These are phyloP conservation scores for Heliconius erato DNA, from an alignment of 2,888 invertebrate species.

Conservation along the genomic window DNA sequence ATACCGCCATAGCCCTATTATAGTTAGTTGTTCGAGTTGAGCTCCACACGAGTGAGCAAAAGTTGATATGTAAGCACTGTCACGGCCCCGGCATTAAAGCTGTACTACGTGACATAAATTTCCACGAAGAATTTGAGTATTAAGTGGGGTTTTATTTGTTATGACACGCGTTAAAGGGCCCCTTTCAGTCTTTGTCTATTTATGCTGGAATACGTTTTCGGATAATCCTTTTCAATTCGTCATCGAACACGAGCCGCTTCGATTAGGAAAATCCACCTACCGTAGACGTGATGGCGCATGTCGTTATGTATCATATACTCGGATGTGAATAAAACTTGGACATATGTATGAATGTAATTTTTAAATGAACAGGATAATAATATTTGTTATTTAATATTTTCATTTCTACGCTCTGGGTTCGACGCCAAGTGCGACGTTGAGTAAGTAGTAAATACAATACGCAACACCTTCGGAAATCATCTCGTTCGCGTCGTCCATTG, in stretches of 20 bases:
- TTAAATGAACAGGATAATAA: background rate
- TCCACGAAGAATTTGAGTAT: constrained; percentile 78
- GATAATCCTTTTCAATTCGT: constrained; percentile 51
- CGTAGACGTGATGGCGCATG: constrained; percentile 38
- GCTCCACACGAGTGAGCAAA: constrained; percentile 59
- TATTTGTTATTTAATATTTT: background rate
- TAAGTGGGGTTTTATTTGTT: constrained; percentile 84
- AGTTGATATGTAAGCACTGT: constrained; percentile 80
- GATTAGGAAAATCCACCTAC: constrained; percentile 42
- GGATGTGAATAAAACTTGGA: background rate
- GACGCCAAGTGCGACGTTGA: too few species aligned
- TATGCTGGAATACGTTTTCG: constrained; percentile 51
- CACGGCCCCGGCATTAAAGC: constrained; percentile 81
- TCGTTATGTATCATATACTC: constrained; percentile 9
- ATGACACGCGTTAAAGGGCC: constrained; percentile 74
- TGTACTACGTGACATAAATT: constrained; percentile 83
- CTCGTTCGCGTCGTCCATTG: too few species aligned
- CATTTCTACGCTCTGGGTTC: too few species aligned
- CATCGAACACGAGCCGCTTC: constrained; percentile 45
- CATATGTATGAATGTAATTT: background rate
- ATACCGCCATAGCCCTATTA: constrained; percentile 5
- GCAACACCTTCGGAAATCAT: too few species aligned
- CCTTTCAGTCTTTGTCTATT: constrained; percentile 56
- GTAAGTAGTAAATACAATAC: too few species aligned
- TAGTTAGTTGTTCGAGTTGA: constrained; percentile 38